Base-by-base conservation (phyloP, 2,888 invertebrate species). In the Megastigmus dorsalis region DNA sequence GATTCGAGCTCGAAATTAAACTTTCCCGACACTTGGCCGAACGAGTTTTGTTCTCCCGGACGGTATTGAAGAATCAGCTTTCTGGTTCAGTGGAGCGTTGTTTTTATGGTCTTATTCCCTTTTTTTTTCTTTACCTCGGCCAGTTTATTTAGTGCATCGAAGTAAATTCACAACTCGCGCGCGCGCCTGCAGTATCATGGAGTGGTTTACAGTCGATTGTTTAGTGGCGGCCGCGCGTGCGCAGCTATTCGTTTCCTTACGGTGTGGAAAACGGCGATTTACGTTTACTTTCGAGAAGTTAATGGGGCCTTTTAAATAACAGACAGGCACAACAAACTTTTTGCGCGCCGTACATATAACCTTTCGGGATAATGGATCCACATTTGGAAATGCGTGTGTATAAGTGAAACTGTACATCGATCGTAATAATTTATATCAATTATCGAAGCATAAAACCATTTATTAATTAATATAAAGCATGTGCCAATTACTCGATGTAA, bases 161-260 rank as follows among this genome's bases (percentile, higher is more conserved):
- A 30, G 15, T n/a, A 23, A 62, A 48, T 48, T 62, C 33, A 23
- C 62, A n/a, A 33, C 48, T 48, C 18, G n/a, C 2, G n/a, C n/a
- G n/a, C n/a, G n/a, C 9, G 15, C 1, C 26, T n/a, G 2, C 18
- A 6, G n/a, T 52, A 26, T 50, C 1, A 23, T 23, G 7, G 62
- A 36, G n/a, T 18, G 33, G 18, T 62, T 62, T 62, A 36, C 30
- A 30, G 18, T 48, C 62, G 23, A 48, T 62, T 62, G 33, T 62
- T 62, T 10, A 45, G 6, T 30, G 30, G 30, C n/a, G n/a, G n/a
- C n/a, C n/a, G n/a, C n/a, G 6, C 6, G 28, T 48, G n/a, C n/a
- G n/a, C 3, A 41, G 33, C 41, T 2, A 60, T 60, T 43, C 28
- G 30, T 60, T 60, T 18, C 20, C 15, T 41, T 52, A 5, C 5